Base-by-base conservation (phyloP, 2,888 invertebrate genomes). In the Celastrina argiolus region DNA sequence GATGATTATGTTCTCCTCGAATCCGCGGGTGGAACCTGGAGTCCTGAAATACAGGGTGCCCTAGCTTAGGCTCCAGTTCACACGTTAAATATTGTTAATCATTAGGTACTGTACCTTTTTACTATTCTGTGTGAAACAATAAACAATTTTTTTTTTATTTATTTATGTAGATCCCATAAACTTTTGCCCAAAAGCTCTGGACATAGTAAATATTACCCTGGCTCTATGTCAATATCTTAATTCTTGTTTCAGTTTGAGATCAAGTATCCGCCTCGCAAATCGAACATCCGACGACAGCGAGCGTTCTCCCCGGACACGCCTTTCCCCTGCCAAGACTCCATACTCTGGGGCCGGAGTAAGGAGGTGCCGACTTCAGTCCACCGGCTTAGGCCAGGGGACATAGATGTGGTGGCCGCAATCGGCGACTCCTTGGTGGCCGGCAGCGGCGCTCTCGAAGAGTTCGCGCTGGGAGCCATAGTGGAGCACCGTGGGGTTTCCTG, bases 401-500 rank as follows among this genome's bases (percentile, higher is more conserved):
- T 95, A 63, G 94, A 95, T 72, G 94, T 95, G 41, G 92, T 95
- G 14, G 95, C 93, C 0, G 95, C 95, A 0, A 92, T 95, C 72
- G 95, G 95, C 0, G 95, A 95, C 80, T 95, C 95, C 0, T 79
- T 95, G 71, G 93, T 95, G 1, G 95, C 95, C 1, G 95, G 94
- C 41, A 95, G 94, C 73, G 95, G 95, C 0, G 95, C 95, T 0
- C 80, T 95, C 72, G 95, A 95, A 71, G 94, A 95, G 78, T 95
- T 91, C 76, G 95, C 95, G 0, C 82, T 95, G 2, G 95, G 95
- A 2, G 94, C 95, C 0, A 93, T 95, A 75, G 93, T 95, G 69
- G 95, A 95, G 78, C 93, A 95, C 70, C 84, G 95, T 64, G 95
- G 95, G 0, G 94, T 95, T 1, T 95, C 95, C 12, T 95, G 95